phyloP scores from a whole-genome alignment of 1,140 invertebrate genomes.

The Megathymus violae region DNA sequence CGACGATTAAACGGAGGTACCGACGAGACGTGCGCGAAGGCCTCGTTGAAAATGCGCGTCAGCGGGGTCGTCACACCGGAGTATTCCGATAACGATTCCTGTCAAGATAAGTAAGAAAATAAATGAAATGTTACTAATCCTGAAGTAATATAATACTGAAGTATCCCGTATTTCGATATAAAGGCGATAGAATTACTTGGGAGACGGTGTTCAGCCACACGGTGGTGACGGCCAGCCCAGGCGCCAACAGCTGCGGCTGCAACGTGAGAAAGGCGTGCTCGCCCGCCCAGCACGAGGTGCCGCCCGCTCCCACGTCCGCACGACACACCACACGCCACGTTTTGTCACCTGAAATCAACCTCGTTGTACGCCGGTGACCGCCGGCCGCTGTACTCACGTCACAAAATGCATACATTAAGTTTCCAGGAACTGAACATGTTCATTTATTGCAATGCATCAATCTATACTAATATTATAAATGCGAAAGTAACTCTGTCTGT shows the following conservation, averaged over 20 bases:
- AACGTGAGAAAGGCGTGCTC: conserved; percentile 54
- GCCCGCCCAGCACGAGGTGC: conserved; percentile 57
- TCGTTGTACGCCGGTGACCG: too few relatives aligned
- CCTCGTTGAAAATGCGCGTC: conserved; percentile 66
- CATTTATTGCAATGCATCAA: too few relatives aligned
- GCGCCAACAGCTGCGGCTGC: conserved; percentile 48
- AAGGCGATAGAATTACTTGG: conserved; percentile 42
- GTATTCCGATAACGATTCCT: conserved; percentile 64
- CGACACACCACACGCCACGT: conserved; percentile 43
- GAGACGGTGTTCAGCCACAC: conserved; percentile 65
- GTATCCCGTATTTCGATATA: background rate
- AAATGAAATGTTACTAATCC: background rate
- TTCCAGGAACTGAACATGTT: too few relatives aligned
- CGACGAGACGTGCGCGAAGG: conserved; percentile 58
- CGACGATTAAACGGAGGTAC: conserved; percentile 8
- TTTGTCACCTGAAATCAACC: conserved; percentile 35
- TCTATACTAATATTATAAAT: too few relatives aligned
- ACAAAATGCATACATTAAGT: too few relatives aligned
- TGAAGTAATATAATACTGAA: background rate
- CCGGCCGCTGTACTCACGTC: too few relatives aligned
- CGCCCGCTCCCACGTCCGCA: conserved; percentile 44
- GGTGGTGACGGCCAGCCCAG: conserved; percentile 49
- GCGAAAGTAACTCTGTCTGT: too few relatives aligned
- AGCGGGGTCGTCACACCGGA: conserved; percentile 57
- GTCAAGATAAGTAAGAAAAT: conserved; percentile 9